These are phyloP conservation scores for Numida meleagris DNA, from an alignment of 2,113 vertebrate genomes.

Conservation along the genomic window DNA sequence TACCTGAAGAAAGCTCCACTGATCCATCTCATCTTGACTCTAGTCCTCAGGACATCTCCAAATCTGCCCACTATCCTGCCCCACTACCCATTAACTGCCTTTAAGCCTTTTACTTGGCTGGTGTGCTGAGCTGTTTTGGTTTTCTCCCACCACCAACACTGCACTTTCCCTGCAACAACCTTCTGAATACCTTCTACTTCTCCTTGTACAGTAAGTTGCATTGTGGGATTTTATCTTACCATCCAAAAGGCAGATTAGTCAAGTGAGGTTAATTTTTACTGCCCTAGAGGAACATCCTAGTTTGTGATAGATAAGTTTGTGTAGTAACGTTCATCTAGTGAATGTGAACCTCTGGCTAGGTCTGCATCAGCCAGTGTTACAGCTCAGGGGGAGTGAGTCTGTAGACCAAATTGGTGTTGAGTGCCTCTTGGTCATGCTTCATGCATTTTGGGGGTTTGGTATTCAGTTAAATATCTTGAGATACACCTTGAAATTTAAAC, in stretches of 20 bases:
- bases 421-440: not conserved
- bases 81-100: not conserved
- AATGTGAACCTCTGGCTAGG: not conserved
- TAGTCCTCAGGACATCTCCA: not conserved
- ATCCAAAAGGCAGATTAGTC: not conserved
- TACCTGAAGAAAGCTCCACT: not conserved
- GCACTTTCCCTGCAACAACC: not conserved
- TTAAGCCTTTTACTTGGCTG: not conserved
- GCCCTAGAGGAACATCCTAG: not conserved
- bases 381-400: not conserved
- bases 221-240: not conserved
- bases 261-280: not conserved
- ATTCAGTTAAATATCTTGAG: not conserved
- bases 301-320: not conserved
- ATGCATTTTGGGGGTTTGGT: not conserved
- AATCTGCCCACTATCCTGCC: not conserved
- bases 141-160: not conserved
- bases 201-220: not conserved
- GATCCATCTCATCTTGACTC: not conserved
- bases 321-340: not conserved
- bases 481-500: not conserved
- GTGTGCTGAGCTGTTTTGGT: not conserved
- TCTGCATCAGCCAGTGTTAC: not conserved
- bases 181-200: not conserved
- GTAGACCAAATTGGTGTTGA: not conserved